phyloP scores from a whole-genome alignment of 1,140 invertebrate genomes.

The Dendroctonus valens region DNA sequence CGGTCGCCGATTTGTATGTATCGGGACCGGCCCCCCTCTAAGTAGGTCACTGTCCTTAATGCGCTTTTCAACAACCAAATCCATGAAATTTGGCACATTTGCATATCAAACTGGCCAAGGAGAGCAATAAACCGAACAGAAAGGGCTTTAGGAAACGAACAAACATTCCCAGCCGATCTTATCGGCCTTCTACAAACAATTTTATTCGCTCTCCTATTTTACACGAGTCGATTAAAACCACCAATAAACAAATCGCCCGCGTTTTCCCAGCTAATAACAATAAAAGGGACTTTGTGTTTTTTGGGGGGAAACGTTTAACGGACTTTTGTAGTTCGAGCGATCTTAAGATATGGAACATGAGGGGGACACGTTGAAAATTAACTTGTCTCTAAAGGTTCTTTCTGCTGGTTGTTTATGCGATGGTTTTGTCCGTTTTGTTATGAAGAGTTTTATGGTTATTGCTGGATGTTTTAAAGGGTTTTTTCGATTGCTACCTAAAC shows the following conservation, averaged over 20 bases:
- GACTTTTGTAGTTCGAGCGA: no score
- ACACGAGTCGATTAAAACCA: constrained; percentile 11
- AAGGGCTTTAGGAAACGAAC: constrained; percentile 13
- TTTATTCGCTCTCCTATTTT: constrained; percentile 22
- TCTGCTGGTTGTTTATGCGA: no score
- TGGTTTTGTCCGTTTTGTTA: no score
- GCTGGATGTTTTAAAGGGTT: no score
- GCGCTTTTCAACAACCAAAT: background rate
- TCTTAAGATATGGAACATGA: no score
- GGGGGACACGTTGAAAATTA: no score
- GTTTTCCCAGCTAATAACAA: background rate
- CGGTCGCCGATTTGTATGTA: no score
- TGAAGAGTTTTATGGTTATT: no score
- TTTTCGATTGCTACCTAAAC: no score
- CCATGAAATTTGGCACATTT: constrained; percentile 5
- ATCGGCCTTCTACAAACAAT: constrained; percentile 18
- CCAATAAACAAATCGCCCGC: constrained; percentile 6
- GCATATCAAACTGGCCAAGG: constrained; percentile 3
- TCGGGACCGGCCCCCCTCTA: no score
- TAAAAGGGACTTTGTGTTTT: background rate
- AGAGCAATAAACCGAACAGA: constrained; percentile 12
- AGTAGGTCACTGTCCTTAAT: background rate
- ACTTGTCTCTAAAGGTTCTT: no score
- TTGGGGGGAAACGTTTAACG: no score
- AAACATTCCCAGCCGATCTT: constrained; percentile 20